These are phyloP conservation scores for Oncorhynchus keta DNA, from an alignment of 2,113 vertebrate species.

Conservation along the genomic window DNA sequence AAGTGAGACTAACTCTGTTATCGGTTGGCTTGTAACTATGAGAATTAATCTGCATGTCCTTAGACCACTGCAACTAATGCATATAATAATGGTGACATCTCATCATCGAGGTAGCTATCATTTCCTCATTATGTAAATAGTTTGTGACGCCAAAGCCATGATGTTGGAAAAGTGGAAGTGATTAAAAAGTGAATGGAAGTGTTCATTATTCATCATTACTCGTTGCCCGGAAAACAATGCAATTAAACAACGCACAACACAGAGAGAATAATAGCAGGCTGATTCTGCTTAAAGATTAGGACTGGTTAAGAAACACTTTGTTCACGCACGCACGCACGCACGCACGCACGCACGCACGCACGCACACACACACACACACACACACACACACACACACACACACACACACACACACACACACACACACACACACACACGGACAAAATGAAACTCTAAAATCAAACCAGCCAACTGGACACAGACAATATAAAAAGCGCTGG, in stretches of 20 bases:
- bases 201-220: neutral
- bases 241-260: neutral
- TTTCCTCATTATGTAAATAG: neutral
- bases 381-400: neutral
- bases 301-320: neutral
- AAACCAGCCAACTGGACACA: slow-evolving; percentile 1
- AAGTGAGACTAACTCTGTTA: too few relatives aligned
- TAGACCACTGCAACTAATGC: neutral
- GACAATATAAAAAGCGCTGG: too few relatives aligned
- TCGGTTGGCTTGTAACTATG: neutral
- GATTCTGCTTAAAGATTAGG: neutral
- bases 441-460: slow-evolving; percentile 4
- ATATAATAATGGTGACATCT: neutral
- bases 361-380: neutral
- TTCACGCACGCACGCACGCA: neutral
- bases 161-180: neutral
- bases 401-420: neutral
- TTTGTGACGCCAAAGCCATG: neutral
- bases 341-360: neutral
- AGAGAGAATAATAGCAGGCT: neutral
- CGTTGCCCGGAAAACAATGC: neutral
- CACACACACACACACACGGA: neutral
- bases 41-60: neutral
- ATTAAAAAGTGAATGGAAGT: neutral
- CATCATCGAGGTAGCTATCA: neutral